Evolutionary conservation across 2,113 vertebrate species (phyloP).

Genomic region (Oreochromis niloticus): DNA sequence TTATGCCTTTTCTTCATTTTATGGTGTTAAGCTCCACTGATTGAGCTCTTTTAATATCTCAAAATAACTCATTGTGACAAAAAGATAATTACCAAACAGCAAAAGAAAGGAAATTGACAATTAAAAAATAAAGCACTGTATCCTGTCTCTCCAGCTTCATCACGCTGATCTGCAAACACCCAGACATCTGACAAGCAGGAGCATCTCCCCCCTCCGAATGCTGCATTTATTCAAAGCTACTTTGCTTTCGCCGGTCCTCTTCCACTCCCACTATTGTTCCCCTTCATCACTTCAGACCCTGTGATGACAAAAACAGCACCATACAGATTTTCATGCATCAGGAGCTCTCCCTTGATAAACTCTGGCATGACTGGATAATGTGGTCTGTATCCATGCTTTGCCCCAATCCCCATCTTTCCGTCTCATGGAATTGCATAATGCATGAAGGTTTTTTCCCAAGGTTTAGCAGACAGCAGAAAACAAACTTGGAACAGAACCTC

Average conservation of each 20-base stretch:
- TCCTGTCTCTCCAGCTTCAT: neutral
- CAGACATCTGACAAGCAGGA: neutral
- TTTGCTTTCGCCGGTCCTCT: neutral
- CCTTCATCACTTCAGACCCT: neutral
- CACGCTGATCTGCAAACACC: neutral
- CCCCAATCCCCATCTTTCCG: slow-evolving; percentile 9
- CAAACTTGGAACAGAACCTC: neutral
- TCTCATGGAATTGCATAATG: slow-evolving; percentile 36
- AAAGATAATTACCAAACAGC: neutral
- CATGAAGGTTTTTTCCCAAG: neutral
- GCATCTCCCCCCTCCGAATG: neutral
- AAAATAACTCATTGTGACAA: neutral
- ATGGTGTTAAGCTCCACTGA: neutral
- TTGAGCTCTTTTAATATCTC: neutral
- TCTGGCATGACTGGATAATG: slow-evolving; percentile 29
- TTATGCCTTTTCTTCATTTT: neutral
- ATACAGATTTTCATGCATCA: neutral
- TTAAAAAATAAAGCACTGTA: neutral
- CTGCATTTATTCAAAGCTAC: neutral
- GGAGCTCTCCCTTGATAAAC: slow-evolving; percentile 3
- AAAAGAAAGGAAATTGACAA: neutral
- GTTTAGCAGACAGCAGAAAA: slow-evolving; percentile 17
- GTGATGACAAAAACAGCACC: slow-evolving; percentile 2
- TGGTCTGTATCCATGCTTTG: neutral
- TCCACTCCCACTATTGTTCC: neutral